phyloP scores from a whole-genome alignment of 30 jellyfish, hydroid and myxozoan species.

The Sanderia malayensis region DNA sequence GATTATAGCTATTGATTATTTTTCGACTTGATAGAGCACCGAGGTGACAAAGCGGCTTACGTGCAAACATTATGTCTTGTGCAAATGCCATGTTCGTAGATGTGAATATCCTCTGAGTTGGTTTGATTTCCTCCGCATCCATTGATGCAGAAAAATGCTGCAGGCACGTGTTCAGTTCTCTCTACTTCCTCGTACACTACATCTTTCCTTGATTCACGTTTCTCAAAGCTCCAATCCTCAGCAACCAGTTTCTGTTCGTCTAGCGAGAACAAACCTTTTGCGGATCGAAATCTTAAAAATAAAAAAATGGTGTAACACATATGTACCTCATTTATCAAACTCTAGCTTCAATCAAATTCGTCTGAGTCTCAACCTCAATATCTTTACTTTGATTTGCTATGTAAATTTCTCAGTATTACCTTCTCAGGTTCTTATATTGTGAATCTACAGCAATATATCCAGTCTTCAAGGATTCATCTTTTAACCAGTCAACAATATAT shows the following conservation, averaged over 20 bases:
- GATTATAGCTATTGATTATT: too few species aligned
- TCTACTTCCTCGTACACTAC: constrained; percentile 35
- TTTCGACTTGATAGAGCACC: too few species aligned
- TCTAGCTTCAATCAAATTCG: too few species aligned
- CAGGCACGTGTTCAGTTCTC: constrained; percentile 78
- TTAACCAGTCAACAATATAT: constrained; percentile 40
- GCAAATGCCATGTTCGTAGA: constrained; percentile 73
- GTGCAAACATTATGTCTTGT: constrained; percentile 56
- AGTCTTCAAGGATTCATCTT: constrained; percentile 49
- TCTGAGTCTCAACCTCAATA: too few species aligned
- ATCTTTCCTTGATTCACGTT: neutral
- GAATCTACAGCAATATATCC: constrained; percentile 67
- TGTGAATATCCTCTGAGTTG: constrained; percentile 47
- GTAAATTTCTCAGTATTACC: too few species aligned
- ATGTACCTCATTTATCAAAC: too few species aligned
- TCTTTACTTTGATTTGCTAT: too few species aligned
- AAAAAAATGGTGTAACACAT: too few species aligned
- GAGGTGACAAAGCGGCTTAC: constrained; percentile 43
- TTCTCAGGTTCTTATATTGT: constrained; percentile 53
- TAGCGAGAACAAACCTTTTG: constrained; percentile 61
- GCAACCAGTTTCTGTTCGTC: constrained; percentile 65
- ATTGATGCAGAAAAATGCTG: constrained; percentile 57
- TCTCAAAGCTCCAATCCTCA: constrained; percentile 28
- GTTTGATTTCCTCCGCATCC: constrained; percentile 90
- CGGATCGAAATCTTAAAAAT: constrained; percentile 59